Percentiles rank a stretch among this genome's conserved stretches.
Conservation (phyloP, 2,113 vertebrate species). For the Tursiops truncatus region DNA sequence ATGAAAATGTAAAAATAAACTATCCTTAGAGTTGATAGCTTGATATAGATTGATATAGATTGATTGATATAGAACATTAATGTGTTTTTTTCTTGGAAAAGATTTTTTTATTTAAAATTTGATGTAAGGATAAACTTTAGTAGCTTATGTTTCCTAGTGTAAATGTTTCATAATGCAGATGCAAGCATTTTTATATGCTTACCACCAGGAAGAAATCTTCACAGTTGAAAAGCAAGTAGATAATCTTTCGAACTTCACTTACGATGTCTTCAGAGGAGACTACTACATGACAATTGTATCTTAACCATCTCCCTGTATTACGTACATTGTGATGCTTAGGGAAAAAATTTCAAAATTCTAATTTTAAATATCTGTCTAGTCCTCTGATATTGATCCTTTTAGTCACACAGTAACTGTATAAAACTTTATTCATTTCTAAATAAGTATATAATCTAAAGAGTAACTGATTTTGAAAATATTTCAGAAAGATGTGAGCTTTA, state of each 20-base stretch:
- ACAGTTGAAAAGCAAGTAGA: background rate
- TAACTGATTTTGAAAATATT: background rate
- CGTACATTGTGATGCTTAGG: background rate
- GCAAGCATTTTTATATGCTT: background rate
- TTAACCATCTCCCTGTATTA: background rate
- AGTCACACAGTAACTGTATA: background rate
- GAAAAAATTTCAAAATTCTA: background rate
- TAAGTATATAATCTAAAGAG: background rate
- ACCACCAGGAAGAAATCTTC: background rate
- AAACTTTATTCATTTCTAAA: background rate
- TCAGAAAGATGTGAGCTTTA: background rate
- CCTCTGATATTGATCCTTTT: background rate
- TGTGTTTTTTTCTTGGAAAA: background rate
- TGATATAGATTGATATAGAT: background rate
- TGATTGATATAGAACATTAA: background rate
- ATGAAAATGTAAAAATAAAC: background rate
- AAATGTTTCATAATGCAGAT: background rate
- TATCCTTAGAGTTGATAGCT: background rate
- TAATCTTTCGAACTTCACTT: background rate
- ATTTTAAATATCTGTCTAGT: background rate
- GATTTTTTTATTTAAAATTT: background rate
- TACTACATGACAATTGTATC: background rate
- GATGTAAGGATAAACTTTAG: background rate
- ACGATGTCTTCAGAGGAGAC: background rate
- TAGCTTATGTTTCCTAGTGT: background rate